Evolutionary conservation across 2,888 invertebrate species (phyloP), one percentile per base, ranked within the genome.

Genomic region (Petrolisthes manimaculis): DNA sequence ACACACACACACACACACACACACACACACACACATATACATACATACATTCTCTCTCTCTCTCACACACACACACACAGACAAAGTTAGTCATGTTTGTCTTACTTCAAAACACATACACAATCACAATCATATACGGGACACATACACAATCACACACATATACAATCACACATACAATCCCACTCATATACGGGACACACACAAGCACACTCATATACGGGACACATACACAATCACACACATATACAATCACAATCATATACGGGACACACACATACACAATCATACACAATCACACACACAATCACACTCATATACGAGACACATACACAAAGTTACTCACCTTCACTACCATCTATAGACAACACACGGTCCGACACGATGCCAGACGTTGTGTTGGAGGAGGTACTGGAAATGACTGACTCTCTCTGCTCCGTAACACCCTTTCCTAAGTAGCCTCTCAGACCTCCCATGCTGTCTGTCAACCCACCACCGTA

Each of bases 341-440:
- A 74, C 74, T 91, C 91, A 92, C 93, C 93, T 92, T 94, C 94
- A 92, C 97, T 95, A 93, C 98, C 98, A 93, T 98, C 98, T 94
- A 98, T 96, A 86, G 97, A 97, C 93, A 98, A 97, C 86, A 97
- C 97, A 92, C 97, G 95, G 93, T 98, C 98, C 93, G 98, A 98
- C 79, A 98, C 98, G 92, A 98, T 98, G 89, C 98, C 98, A 56
- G 98, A 98, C 53, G 98, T 98, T 74, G 98, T 98, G 93, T 98
- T 98, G n/a, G 98, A 98, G 92, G 98, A 98, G 75, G 97, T 97
- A 92, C 96, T 97, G 89, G 97, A 97, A 92, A 98, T 97, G 56
- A 98, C 96, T 86, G 97, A 97, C 93, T 96, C 96, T 92, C 97
- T 95, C 93, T 97, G 97, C 93, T 97, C 96, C 91, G 77, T 86